phyloP scores from a whole-genome alignment of 2,888 invertebrate genomes.

The Mesorhabditis spiculigera region DNA sequence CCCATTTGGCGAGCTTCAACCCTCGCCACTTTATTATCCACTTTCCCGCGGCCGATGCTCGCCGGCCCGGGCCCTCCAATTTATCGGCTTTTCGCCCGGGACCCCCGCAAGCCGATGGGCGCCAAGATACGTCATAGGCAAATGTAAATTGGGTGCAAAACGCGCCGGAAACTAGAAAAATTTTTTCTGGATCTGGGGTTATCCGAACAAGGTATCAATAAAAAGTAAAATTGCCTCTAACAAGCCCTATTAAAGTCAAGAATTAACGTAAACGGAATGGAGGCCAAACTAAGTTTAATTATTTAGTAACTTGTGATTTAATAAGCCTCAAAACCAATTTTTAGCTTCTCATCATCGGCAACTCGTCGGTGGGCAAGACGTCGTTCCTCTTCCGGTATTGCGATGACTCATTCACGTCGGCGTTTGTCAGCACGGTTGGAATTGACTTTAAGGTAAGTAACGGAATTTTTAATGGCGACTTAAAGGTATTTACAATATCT shows the following conservation, averaged over 20 bases:
- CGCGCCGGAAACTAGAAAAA: too few species aligned
- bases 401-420: constrained; percentile 98
- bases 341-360: constrained; percentile 82
- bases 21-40: neutral
- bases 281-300: neutral
- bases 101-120: too few species aligned
- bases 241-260: too few species aligned
- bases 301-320: neutral
- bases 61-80: neutral
- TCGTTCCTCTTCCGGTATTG: constrained; percentile 98
- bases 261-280: neutral
- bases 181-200: too few species aligned
- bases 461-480: too few species aligned
- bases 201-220: neutral
- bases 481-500: too few species aligned
- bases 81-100: too few species aligned
- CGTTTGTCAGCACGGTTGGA: constrained; percentile 98
- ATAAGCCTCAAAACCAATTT: constrained; percentile 7
- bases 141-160: too few species aligned
- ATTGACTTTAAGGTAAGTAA: constrained; percentile 83
- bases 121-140: too few species aligned
- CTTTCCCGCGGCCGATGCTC: neutral
- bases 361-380: constrained; percentile 77
- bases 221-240: neutral
- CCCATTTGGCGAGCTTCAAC: neutral